Base-by-base conservation (phyloP, 1,140 invertebrate species). In the Himalopsyche phryganea region DNA sequence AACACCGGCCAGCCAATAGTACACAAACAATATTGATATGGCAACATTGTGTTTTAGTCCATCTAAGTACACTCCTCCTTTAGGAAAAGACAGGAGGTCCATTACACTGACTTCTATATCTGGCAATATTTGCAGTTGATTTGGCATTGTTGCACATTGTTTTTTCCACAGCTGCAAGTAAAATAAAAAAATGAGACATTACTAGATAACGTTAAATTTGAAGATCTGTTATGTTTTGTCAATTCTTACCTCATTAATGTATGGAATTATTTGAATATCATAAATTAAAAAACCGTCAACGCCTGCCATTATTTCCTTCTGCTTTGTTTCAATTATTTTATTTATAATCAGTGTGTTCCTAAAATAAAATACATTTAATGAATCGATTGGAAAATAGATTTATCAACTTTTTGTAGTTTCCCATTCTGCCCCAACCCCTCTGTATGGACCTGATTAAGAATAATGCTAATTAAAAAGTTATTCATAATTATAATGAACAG, bases 211-310 rank as follows among this genome's bases (percentile, higher is more conserved):
- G 33, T 35, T 35, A 35, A 7, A 35, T 35, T 35, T 7, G 6
- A 7, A 7, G 33, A 7, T 35, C 33, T 7, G 33, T 35, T 6
- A n/a, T 35, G n/a, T 6, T 7, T 7, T 35, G 33, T n/a, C 6
- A 35, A n/a, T n/a, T n/a, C 75, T 70, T 64, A 87, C 80, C 68
- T 85, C 70, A 57, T 84, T 82, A 33, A 85, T 72, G 58, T 79
- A 67, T 2, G 80, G 77, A 6, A 87, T 79, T 2, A 88, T 68
- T 18, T 78, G 69, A 1, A 81, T 63, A 69, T 88, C 86, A 65
- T 87, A 87, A 23, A 88, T 81, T 80, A 88, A 81, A 65, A 88
- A 88, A 2, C 86, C 86, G 69, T 89, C 85, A 0, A 85, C 78
- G 5, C 84, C 84, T n/a, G 70, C 67, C 53, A 79, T 66, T 38